Conservation (phyloP, 2,113 vertebrate species). For the Silurus meridionalis region DNA sequence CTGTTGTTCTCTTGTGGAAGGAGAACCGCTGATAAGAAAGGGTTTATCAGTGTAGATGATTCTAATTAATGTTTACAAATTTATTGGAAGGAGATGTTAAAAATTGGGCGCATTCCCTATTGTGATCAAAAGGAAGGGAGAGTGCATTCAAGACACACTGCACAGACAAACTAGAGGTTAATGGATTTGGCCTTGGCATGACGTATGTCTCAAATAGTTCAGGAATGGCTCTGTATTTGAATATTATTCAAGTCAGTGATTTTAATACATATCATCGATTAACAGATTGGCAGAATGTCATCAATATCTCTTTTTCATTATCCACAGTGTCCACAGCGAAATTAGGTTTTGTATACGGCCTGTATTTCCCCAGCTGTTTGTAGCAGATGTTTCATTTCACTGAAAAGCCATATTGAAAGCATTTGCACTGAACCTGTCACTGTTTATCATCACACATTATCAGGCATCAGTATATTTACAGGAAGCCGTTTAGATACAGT, state of each 20-base stretch:
- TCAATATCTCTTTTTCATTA: not conserved
- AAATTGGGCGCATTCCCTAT: no score
- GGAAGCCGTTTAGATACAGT: not conserved
- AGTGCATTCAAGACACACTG: not conserved
- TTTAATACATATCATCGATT: not conserved
- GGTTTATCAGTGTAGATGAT: not conserved
- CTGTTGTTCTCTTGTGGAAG: slow-evolving; percentile 17
- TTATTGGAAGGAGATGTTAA: slow-evolving; percentile 1
- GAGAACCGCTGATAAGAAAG: not conserved
- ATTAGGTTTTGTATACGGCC: not conserved
- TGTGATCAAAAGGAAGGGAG: not conserved
- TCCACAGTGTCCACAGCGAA: no score
- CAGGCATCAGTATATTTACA: not conserved
- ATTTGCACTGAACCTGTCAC: slow-evolving; percentile 12
- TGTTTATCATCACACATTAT: slow-evolving; percentile 23
- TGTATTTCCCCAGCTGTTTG: not conserved
- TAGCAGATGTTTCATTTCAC: not conserved
- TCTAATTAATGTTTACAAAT: not conserved
- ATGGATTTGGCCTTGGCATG: not conserved
- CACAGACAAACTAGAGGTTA: not conserved
- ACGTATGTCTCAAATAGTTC: not conserved
- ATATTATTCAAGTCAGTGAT: not conserved
- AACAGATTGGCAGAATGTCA: not conserved
- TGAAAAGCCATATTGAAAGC: slow-evolving; percentile 12
- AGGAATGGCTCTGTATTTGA: not conserved